Evolutionary conservation across 2,797 vertebrate genomes (phyloP), one percentile per base, ranked within the genome.

Genomic region (Coranthus polyacanthus): DNA sequence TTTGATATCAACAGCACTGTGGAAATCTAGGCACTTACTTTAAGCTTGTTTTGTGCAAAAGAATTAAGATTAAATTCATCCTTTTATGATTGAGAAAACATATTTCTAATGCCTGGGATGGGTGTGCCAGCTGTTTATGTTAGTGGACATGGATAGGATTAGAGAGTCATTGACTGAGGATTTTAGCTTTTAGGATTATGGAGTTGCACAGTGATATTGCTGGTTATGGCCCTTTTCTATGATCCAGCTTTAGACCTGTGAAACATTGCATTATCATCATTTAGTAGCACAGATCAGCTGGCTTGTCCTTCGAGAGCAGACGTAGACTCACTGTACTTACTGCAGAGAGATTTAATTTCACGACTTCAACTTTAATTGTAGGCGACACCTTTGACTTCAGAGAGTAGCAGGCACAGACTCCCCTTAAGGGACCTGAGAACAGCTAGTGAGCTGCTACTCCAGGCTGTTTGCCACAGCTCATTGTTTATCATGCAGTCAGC

Each of bases 101-200:
- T 82, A 89, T 92, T 90, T 80, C 60, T 88, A 79, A 84, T 85
- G 78, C 75, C 64, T 52, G 55, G 41, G 34, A 41, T 79, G 78
- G 79, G 80, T 92, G 79, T 75, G 75, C 88, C 91, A 91, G 87
- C 90, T 94, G 91, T 92, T 90, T 90, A 83, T 91, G 85, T 87
- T 85, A 77, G 87, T 88, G 86, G 84, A 77, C 44, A 90, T 91
- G 92, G 95, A 95, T 94, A 91, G 95, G 96, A 98, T 98, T 97
- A 98, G 91, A 94, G 94, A 94, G 92, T 95, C 96, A 94, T 92
- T 93, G 94, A 92, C 92, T 88, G 94, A 84, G 86, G 95, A 93
- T 95, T 97, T 94, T 91, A 94, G 94, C 94, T 96, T 94, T 96
- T 90, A 74, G 95, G 95, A 94, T 97, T 96, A 96, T 92, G 83